Conservation (phyloP, 1,140 invertebrate species). For the Babylonia areolata region DNA sequence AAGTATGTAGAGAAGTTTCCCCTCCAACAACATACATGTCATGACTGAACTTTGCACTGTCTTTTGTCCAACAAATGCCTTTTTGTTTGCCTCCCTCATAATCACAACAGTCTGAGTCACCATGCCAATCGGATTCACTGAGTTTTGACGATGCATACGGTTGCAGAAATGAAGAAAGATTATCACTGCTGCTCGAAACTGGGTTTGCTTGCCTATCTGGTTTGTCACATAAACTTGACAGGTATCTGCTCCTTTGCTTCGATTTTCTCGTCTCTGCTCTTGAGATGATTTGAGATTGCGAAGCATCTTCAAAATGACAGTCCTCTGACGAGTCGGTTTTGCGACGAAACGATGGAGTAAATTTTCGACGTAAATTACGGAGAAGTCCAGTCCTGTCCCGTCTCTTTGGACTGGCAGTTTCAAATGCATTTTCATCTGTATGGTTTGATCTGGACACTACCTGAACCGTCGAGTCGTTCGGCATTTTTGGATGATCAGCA, state of each 20-base stretch:
- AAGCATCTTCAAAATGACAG: constrained; percentile 46
- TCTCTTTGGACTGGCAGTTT: constrained; percentile 52
- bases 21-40: constrained; percentile 37
- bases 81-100: constrained; percentile 60
- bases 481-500: constrained; percentile 34
- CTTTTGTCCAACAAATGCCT: constrained; percentile 64
- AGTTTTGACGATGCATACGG: constrained; percentile 60
- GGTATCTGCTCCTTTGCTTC: constrained; percentile 36
- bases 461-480: constrained; percentile 51
- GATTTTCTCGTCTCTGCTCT: constrained; percentile 41
- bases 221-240: constrained; percentile 45
- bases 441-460: constrained; percentile 48
- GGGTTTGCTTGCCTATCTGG: constrained; percentile 48
- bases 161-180: constrained; percentile 59
- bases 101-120: constrained; percentile 60
- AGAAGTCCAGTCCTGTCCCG: constrained; percentile 67
- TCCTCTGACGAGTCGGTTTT: constrained; percentile 54
- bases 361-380: constrained; percentile 62
- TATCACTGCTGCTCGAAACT: constrained; percentile 65
- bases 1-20: constrained; percentile 3
- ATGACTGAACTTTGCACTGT: constrained; percentile 65
- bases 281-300: constrained; percentile 17
- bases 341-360: constrained; percentile 62
- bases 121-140: constrained; percentile 61
- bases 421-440: constrained; percentile 45